Evolutionary conservation across 2,888 invertebrate species (phyloP), one percentile per base, ranked within the genome.

Genomic region (Lydus trimaculatus): DNA sequence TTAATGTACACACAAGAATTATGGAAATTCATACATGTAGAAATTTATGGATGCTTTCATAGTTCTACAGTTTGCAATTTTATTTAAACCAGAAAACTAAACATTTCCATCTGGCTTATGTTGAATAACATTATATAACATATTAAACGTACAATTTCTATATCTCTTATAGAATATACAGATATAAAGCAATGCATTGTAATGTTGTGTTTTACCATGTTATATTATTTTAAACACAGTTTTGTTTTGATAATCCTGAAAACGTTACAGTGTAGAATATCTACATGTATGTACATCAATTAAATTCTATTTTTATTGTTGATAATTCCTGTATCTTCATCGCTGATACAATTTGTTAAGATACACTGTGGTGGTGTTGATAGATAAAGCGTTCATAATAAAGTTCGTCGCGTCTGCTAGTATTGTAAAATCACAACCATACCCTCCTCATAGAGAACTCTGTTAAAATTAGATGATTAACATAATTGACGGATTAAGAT

Each of bases 401-500:
- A 17, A 43, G n/a, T 33, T 33, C 33, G 33, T 43, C 17, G 43
- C 43, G n/a, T 43, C 17, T 43, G 7, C 17, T 43, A 13, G n/a
- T 3, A n/a, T 43, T n/a, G 43, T 43, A 17, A 17, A n/a, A n/a
- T 4, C 43, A n/a, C 43, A 7, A 17, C 43, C n/a, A 17, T 39
- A 39, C 5, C 33, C 33, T 13, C 13, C 43, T 5, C 43, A 43
- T 43, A 43, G n/a, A 25, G 13, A 56, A 56, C 13, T 13, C 25
- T 56, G 25, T 25, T 25, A 4, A 11, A 56, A 56, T 56, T 56
- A 56, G 8, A 56, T 56, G 25, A 25, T 69, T n/a, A n/a, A n/a
- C n/a, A 69, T 69, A 66, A 69, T 66, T 69, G 69, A 69, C 63
- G 66, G 65, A 69, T 69, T 69, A 69, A 65, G 69, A 69, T 65